Percentiles rank a stretch among this genome's conserved stretches.
Conservation (phyloP, 2,113 vertebrate genomes). For the Psettodes erumei region DNA sequence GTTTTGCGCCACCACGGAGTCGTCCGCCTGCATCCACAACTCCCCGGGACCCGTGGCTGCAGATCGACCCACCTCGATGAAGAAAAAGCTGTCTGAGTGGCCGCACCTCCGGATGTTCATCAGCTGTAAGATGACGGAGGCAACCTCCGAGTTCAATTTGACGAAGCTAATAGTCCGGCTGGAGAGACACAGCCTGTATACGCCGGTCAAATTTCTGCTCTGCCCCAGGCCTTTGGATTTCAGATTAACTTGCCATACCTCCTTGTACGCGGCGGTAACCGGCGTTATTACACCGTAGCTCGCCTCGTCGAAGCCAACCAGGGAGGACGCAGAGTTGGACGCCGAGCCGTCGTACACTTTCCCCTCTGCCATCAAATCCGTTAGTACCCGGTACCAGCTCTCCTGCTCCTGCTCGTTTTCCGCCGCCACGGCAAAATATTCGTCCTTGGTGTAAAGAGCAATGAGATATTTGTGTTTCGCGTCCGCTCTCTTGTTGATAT, state of each 20-base stretch:
- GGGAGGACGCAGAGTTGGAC: constrained; percentile 84
- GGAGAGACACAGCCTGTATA: constrained; percentile 94
- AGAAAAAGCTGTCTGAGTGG: constrained; percentile 98
- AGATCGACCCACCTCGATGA: constrained; percentile 96
- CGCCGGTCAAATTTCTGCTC: constrained; percentile 91
- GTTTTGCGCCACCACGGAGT: constrained; percentile 97
- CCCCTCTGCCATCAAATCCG: constrained; percentile 89
- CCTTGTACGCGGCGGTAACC: constrained; percentile 87
- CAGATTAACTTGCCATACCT: constrained; percentile 97
- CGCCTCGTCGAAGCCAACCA: constrained; percentile 87
- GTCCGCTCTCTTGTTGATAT: constrained; percentile 96
- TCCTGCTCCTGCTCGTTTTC: constrained; percentile 96
- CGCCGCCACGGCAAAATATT: constrained; percentile 96
- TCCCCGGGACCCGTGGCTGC: constrained; percentile 96
- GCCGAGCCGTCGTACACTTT: constrained; percentile 84
- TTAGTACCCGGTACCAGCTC: constrained; percentile 91
- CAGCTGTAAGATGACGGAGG: constrained; percentile 93
- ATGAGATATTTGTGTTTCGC: constrained; percentile 97
- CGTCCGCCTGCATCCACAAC: constrained; percentile 98
- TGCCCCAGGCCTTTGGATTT: constrained; percentile 96
- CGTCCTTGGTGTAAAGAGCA: constrained; percentile 97
- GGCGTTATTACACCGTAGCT: constrained; percentile 89
- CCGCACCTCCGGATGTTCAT: constrained; percentile 98
- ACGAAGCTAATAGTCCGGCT: constrained; percentile 94
- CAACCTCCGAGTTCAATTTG: constrained; percentile 92